Conservation (phyloP, 1,140 invertebrate species). For the Drosophila yakuba region DNA sequence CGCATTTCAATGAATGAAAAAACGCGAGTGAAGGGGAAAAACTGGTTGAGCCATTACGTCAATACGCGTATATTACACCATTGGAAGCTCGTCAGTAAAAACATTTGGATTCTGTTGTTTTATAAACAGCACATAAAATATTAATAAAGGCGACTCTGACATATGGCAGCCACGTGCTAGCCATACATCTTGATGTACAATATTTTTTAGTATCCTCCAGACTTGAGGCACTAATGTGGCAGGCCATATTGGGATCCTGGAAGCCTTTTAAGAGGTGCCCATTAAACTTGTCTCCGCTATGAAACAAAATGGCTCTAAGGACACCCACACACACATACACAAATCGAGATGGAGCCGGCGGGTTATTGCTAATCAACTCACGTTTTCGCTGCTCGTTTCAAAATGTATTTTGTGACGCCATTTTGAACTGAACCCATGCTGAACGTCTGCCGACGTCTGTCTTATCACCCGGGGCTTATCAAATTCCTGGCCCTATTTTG, state of each 20-base stretch:
- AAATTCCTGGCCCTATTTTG: constrained; percentile 57
- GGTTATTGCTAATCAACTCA: constrained; percentile 80
- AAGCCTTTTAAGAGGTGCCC: constrained; percentile 63
- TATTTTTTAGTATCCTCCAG: constrained; percentile 56
- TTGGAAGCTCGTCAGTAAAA: constrained; percentile 44
- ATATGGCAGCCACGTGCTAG: constrained; percentile 67
- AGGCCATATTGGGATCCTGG: constrained; percentile 35
- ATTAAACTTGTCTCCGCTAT: constrained; percentile 73
- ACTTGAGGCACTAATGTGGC: constrained; percentile 57
- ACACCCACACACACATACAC: constrained; percentile 20
- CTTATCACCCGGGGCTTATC: constrained; percentile 77
- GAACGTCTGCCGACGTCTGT: constrained; percentile 49
- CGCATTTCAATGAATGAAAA: constrained; percentile 21
- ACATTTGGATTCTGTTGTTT: constrained; percentile 23
- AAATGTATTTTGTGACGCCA: constrained; percentile 82
- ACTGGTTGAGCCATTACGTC: constrained; percentile 29
- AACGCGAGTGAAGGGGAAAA: constrained; percentile 1
- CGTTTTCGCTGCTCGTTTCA: constrained; percentile 81
- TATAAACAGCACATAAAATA: constrained; percentile 58
- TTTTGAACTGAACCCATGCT: constrained; percentile 64
- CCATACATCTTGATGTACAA: constrained; percentile 59
- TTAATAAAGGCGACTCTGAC: constrained; percentile 58
- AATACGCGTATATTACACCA: constrained; percentile 44
- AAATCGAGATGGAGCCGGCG: constrained; percentile 25
- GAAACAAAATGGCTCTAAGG: constrained; percentile 52